Evolutionary conservation across 1,140 invertebrate genomes (phyloP), one percentile per base, ranked within the genome.

Genomic region (Lasaia peninsularis): DNA sequence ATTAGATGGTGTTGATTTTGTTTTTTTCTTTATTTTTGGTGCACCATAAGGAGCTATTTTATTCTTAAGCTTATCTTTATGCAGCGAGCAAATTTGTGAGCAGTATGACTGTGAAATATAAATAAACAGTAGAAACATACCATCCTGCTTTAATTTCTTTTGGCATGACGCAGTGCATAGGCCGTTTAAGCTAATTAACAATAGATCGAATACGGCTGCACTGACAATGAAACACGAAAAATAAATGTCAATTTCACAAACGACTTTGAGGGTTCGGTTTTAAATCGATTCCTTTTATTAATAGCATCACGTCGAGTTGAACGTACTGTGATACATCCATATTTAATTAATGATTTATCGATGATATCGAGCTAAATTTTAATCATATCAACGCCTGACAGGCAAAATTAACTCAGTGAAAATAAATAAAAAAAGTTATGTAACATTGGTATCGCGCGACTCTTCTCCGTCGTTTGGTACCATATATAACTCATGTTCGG

Each of bases 181-280:
- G 71, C 77, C 82, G 85, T 82, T 85, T 85, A 83, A 86, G 78
- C 80, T 88, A 86, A 88, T 88, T 85, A 85, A 86, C 82, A 88
- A 88, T 86, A 86, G 80, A 86, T 80, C 78, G 77, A 78, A 83
- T 81, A 73, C 73, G 75, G 80, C 75, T 80, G 77, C 77, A 78
- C 72, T 73, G 84, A 86, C 85, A 88, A 86, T 88, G 85, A 84
- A 86, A 85, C 83, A 88, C 83, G 82, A 88, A 86, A 81, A 88
- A 88, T 88, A 83, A 86, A 88, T 88, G 85, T 86, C 85, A 88
- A 85, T 88, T 85, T 85, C 83, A 83, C 81, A 82, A 88, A 84
- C 83, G 85, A 78, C 78, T 72, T 85, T 77, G 85, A 87, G 83
- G 84, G 83, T 79, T 88, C 80, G 80, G 77, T 74, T 88, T 86